These are phyloP conservation scores for Drosophila birchii DNA, from an alignment of 2,888 invertebrate species.

Conservation along the genomic window DNA sequence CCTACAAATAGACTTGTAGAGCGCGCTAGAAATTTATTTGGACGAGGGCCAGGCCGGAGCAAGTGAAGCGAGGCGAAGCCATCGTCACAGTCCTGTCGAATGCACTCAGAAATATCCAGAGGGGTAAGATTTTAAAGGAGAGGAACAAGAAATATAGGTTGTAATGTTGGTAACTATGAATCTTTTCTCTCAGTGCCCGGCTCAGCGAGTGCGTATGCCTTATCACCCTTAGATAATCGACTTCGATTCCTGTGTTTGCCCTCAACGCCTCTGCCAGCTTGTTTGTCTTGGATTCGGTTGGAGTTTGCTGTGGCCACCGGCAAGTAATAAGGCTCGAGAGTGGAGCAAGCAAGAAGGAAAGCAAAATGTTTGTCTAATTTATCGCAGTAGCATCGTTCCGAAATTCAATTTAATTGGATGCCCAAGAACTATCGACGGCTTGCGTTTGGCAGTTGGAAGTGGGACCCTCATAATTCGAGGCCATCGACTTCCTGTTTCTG, in stretches of 20 bases:
- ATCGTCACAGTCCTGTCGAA: slow-evolving; percentile 37
- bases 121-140: neutral
- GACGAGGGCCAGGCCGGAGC: slow-evolving; percentile 26
- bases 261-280: slow-evolving; percentile 56
- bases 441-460: slow-evolving; percentile 16
- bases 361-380: slow-evolving; percentile 77
- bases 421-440: slow-evolving; percentile 51
- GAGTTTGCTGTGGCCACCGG: slow-evolving; percentile 22
- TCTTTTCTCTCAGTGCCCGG: slow-evolving; percentile 13
- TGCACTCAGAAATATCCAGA: slow-evolving; percentile 3
- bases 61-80: slow-evolving; percentile 66
- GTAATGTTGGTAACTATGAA: rapidly evolving
- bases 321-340: slow-evolving; percentile 17
- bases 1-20: slow-evolving; percentile 77
- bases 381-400: slow-evolving; percentile 78
- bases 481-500: slow-evolving; percentile 59
- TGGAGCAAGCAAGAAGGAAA: slow-evolving; percentile 17
- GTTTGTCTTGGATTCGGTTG: slow-evolving; percentile 57
- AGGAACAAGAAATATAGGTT: too few relatives aligned
- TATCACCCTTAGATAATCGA: slow-evolving; percentile 78
- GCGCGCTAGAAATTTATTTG: slow-evolving; percentile 65
- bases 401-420: slow-evolving; percentile 82
- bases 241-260: slow-evolving; percentile 57
- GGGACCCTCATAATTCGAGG: slow-evolving; percentile 72
- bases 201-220: slow-evolving; percentile 33